Evolutionary conservation across 2,113 vertebrate species (phyloP).

Genomic region (Anolis sagrei): DNA sequence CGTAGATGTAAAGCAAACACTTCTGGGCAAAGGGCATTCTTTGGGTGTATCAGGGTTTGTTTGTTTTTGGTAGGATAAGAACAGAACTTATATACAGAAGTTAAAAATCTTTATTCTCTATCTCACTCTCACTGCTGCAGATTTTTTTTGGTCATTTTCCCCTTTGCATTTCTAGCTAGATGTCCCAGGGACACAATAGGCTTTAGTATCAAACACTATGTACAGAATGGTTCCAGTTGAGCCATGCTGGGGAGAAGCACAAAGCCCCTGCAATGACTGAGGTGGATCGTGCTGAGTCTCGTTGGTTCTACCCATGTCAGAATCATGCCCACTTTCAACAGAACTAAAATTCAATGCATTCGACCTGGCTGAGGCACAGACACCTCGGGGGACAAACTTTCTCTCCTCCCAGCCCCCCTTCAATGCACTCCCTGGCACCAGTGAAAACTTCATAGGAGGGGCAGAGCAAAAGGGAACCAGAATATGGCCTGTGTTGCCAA

Average conservation of each 20-base stretch:
- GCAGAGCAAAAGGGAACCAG: constrained; percentile 5
- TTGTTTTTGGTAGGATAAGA: neutral
- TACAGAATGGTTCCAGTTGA: constrained; percentile 27
- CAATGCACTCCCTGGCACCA: neutral
- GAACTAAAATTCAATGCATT: neutral
- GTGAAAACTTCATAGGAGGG: constrained; percentile 1
- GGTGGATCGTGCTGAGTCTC: neutral
- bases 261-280: neutral
- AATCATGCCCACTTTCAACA: neutral
- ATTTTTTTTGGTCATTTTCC: neutral
- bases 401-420: neutral
- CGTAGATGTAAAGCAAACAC: neutral
- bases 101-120: constrained; percentile 35
- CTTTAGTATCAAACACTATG: constrained; percentile 41
- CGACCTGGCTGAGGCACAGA: constrained; percentile 14
- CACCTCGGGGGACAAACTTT: neutral
- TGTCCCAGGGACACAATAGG: constrained; percentile 1
- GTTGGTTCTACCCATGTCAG: neutral
- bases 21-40: neutral
- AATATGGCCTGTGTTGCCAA: neutral
- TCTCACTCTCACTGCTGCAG: neutral
- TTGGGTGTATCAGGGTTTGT: neutral
- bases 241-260: neutral
- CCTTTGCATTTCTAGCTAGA: constrained; percentile 32
- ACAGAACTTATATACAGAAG: constrained; percentile 29